Conservation (phyloP, 2,113 vertebrate species). For the Pedionomus torquatus region DNA sequence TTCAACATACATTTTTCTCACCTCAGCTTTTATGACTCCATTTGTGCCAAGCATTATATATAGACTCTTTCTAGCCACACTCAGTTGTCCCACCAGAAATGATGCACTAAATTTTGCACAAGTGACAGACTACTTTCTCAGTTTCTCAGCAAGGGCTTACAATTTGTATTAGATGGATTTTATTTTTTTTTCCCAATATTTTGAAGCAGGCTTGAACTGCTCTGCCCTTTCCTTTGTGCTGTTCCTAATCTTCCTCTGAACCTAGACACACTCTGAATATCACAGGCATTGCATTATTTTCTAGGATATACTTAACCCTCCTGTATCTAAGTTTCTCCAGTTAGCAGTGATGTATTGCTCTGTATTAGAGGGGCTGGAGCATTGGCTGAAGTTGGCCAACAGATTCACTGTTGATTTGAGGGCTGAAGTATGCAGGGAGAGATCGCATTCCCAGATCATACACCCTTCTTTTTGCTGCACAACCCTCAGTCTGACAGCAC, state of each 20-base stretch:
- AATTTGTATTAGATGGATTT: background rate
- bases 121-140: background rate
- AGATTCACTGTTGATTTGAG: background rate
- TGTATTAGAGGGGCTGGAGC: background rate
- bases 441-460: background rate
- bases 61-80: background rate
- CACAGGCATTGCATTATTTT: background rate
- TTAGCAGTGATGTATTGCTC: background rate
- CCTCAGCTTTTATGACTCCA: background rate
- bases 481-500: background rate
- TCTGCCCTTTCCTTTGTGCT: background rate
- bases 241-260: background rate
- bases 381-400: background rate
- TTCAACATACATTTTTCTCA: background rate
- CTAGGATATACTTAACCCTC: background rate
- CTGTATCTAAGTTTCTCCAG: background rate
- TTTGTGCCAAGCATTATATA: background rate
- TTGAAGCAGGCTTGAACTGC: background rate
- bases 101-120: background rate
- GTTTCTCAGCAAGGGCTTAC: background rate
- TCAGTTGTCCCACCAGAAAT: background rate
- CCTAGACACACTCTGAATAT: background rate
- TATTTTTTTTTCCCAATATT: background rate
- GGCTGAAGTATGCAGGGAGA: background rate
- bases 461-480: rapidly evolving